phyloP scores from a whole-genome alignment of 2,888 invertebrate genomes.

The Lutraria lutraria region DNA sequence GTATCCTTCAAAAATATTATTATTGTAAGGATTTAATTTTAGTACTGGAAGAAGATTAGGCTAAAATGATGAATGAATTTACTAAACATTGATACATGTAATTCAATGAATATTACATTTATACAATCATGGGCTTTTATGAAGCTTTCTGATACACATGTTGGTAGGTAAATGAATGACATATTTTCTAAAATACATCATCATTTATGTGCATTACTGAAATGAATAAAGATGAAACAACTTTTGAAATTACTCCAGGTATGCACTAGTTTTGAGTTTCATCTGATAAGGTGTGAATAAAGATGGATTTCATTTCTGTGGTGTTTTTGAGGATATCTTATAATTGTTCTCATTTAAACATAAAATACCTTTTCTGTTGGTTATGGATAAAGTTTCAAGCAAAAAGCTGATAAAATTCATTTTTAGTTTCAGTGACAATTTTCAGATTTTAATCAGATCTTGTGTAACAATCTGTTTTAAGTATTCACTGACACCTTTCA shows the following conservation, averaged over 20 bases:
- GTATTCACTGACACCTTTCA: background rate
- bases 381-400: background rate
- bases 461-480: constrained; percentile 1
- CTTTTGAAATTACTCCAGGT: background rate
- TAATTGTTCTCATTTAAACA: background rate
- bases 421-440: background rate
- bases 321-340: background rate
- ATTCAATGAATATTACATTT: no score
- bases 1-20: no score
- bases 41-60: no score
- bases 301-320: background rate
- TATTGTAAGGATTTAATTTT: no score
- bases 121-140: no score
- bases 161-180: no score
- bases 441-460: constrained; percentile 8
- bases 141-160: no score
- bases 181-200: no score
- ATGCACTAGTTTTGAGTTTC: background rate
- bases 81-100: no score
- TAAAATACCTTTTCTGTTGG: background rate
- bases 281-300: constrained; percentile 1
- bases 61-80: no score
- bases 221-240: no score
- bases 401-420: constrained; percentile 9
- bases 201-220: no score